Percentiles rank a stretch among this genome's conserved stretches.
Evolutionary conservation across 2,888 invertebrate genomes (phyloP).

Genomic region (Eueremaeus valkanovi): DNA sequence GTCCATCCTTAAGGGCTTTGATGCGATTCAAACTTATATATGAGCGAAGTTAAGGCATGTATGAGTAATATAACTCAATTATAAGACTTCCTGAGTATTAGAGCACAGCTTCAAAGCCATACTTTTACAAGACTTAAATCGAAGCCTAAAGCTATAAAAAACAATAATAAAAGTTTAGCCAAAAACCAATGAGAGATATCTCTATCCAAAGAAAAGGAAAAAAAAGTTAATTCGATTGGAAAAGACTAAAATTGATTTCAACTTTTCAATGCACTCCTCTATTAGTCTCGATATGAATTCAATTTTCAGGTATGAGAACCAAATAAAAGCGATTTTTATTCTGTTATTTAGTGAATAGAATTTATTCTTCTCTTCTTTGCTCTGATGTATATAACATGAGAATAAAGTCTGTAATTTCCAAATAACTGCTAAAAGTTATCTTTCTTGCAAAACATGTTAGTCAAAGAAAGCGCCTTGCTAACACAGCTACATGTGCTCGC

Average conservation of each 20-base stretch:
- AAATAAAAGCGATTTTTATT: neutral
- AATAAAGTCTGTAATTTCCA: neutral
- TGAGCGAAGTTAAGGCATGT: slow-evolving; percentile 14
- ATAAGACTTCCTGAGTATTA: slow-evolving; percentile 27
- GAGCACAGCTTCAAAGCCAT: neutral
- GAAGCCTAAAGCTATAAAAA: slow-evolving; percentile 16
- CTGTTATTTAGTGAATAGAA: neutral
- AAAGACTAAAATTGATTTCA: neutral
- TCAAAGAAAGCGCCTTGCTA: no score
- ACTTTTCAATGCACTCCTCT: neutral
- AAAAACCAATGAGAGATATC: neutral
- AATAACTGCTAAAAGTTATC: neutral
- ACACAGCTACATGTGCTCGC: no score
- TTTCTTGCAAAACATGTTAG: neutral
- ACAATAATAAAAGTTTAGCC: slow-evolving; percentile 25
- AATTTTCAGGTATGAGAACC: neutral
- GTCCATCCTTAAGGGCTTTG: neutral
- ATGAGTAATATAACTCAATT: slow-evolving; percentile 23
- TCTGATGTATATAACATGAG: neutral
- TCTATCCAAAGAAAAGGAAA: no score
- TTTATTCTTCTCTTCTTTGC: no score
- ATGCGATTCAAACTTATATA: neutral
- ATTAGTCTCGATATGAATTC: neutral
- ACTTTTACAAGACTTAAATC: neutral
- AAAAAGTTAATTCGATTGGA: slow-evolving; percentile 4